phyloP scores from a whole-genome alignment of 2,888 invertebrate genomes.

The Rugalucina vietnamica region DNA sequence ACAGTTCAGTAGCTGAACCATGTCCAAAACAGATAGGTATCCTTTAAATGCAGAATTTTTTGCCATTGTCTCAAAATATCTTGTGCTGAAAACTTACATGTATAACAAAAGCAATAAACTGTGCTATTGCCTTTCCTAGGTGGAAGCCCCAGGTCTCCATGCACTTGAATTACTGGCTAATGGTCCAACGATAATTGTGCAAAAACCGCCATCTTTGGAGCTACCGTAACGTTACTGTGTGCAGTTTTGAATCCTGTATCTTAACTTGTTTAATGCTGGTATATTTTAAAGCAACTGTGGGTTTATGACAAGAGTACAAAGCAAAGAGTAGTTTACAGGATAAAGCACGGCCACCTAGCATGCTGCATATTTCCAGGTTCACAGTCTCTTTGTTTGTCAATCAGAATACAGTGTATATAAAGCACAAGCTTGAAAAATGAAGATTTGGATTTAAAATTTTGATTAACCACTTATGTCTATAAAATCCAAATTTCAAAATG shows the following conservation, averaged over 20 bases:
- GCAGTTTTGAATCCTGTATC: too few species aligned
- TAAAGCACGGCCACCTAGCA: conserved; percentile 1
- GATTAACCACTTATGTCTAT: too few species aligned
- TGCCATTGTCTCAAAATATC: too few species aligned
- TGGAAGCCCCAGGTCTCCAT: neutral
- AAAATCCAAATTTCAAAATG: neutral
- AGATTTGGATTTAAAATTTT: too few species aligned
- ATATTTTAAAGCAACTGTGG: neutral
- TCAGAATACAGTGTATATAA: neutral
- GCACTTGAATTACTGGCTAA: neutral
- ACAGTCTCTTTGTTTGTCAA: neutral
- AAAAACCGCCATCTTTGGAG: neutral
- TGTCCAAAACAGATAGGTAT: too few species aligned
- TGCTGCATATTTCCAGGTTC: neutral
- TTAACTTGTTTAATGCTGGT: neutral
- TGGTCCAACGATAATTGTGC: conserved; percentile 4
- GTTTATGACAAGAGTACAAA: neutral
- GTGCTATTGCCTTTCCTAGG: neutral
- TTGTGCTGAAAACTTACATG: too few species aligned
- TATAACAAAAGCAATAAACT: neutral
- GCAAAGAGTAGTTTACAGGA: too few species aligned
- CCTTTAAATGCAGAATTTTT: too few species aligned
- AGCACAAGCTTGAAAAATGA: too few species aligned
- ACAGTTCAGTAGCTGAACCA: neutral
- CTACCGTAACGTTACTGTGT: neutral